These are phyloP conservation scores for Carlito syrichta DNA, from an alignment of 2,113 vertebrate species.

Conservation along the genomic window DNA sequence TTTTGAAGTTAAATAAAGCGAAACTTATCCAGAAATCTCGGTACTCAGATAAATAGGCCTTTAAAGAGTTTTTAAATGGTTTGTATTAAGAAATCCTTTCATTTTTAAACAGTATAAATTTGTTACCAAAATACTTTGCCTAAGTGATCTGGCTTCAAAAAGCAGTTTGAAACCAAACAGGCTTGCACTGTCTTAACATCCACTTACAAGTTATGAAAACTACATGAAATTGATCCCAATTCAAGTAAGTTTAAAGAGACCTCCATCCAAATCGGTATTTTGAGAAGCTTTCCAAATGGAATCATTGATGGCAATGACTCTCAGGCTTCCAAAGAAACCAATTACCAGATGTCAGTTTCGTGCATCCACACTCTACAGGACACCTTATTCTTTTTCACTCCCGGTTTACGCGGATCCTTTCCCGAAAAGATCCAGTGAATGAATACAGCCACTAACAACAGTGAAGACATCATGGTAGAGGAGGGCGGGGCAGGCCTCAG, in stretches of 20 bases:
- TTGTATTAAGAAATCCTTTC: constrained; percentile 57
- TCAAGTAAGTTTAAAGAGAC: constrained; percentile 48
- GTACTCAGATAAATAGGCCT: constrained; percentile 42
- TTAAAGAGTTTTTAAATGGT: constrained; percentile 59
- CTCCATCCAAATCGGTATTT: constrained; percentile 43
- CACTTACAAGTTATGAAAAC: constrained; percentile 49
- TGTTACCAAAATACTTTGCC: constrained; percentile 58
- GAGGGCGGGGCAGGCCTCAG: no score
- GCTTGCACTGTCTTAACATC: constrained; percentile 8
- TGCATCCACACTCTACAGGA: background rate
- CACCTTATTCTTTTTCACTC: background rate
- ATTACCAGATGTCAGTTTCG: background rate
- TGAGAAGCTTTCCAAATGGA: constrained; percentile 41
- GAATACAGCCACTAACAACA: background rate
- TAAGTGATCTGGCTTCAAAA: constrained; percentile 42
- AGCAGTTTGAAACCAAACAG: constrained; percentile 42
- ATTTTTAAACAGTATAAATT: constrained; percentile 65
- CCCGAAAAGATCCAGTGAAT: background rate
- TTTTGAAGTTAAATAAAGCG: constrained; percentile 65
- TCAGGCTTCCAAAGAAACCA: constrained; percentile 20
- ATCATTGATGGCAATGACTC: background rate
- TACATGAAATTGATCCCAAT: constrained; percentile 56
- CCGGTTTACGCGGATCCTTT: background rate
- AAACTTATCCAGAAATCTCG: constrained; percentile 48
- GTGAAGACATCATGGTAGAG: no score